Base-by-base conservation (phyloP, 2,888 invertebrate genomes). In the Eupeodes latifasciatus region DNA sequence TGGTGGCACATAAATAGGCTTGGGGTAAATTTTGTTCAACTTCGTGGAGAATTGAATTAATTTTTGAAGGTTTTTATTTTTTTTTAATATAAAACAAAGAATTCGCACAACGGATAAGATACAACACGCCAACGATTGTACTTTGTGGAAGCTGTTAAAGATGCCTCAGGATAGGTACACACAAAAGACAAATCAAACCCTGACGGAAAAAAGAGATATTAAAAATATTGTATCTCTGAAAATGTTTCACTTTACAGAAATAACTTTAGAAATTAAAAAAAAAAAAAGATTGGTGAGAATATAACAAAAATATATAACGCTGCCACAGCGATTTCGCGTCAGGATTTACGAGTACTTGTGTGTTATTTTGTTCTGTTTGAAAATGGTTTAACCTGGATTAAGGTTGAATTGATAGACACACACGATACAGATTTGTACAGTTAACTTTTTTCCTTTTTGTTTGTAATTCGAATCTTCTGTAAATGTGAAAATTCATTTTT, bases 41-140 rank as follows among this genome's bases (percentile, higher is more conserved):
- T 34, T 64, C 51, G 14, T 66, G 53, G 71, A 53, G 59, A 83
- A 77, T 83, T 80, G 76, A 82, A 79, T 78, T 82, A 82, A 82
- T 82, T 86, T 75, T 44, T 19, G 19, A 19, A 66, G 75, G 84
- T 59, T 34, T 59, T 59, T 19, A 4, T 55, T 14, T 14, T 55
- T 14, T 14, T 0, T 19, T 74, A 71, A 44, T n/a, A 74, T 78
- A 61, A 67, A 78, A 75, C 59, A 55, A 67, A 74, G 67, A 61
- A 36, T 53, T 27, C 66, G 16, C 7, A 16, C 76, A 44, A 62
- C 71, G 61, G 64, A 82, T 40, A 40, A 2, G 27, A 27, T 27
- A 27, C 27, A 27, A 27, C 27, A 66, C 53, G 47, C 49, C 27
- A 49, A 27, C 16, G 59, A 51, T 59, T 71, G 16, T 62, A 12